phyloP scores from a whole-genome alignment of 2,888 invertebrate genomes.

The Belgica antarctica region DNA sequence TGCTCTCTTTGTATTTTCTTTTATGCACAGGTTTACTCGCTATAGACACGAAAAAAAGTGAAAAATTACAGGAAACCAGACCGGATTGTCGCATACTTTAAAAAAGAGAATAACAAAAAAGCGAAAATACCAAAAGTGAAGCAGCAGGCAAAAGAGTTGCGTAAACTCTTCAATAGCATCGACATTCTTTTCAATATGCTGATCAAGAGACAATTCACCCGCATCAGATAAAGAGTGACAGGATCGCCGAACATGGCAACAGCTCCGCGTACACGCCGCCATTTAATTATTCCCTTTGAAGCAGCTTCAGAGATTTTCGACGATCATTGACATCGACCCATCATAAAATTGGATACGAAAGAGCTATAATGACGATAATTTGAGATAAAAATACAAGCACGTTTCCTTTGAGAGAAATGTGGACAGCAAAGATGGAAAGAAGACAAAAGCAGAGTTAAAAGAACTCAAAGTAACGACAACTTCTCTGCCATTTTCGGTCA shows the following conservation, averaged over 20 bases:
- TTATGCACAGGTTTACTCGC: not conserved
- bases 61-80: slow-evolving; percentile 39
- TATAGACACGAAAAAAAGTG: not conserved
- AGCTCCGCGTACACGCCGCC: too few species aligned
- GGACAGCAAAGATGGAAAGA: not conserved
- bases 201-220: not conserved
- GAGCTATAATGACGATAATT: slow-evolving; percentile 27
- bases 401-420: not conserved
- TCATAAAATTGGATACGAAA: slow-evolving; percentile 18
- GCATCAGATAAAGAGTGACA: slow-evolving; percentile 45
- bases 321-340: slow-evolving; percentile 15
- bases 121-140: not conserved
- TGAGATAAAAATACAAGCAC: slow-evolving; percentile 32
- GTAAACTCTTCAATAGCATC: not conserved
- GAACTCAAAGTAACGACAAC: slow-evolving; percentile 2
- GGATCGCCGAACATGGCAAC: slow-evolving; percentile 44
- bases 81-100: slow-evolving; percentile 32
- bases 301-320: not conserved
- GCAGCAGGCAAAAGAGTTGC: slow-evolving; percentile 16
- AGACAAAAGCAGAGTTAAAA: not conserved
- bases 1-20: not conserved
- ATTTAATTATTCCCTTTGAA: not conserved
- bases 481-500: slow-evolving; percentile 26
- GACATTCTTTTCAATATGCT: slow-evolving; percentile 47
- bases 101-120: not conserved